Percentiles rank a stretch among this genome's conserved stretches.
Conservation (phyloP, 2,888 invertebrate genomes). For the Nysson spinosus region DNA sequence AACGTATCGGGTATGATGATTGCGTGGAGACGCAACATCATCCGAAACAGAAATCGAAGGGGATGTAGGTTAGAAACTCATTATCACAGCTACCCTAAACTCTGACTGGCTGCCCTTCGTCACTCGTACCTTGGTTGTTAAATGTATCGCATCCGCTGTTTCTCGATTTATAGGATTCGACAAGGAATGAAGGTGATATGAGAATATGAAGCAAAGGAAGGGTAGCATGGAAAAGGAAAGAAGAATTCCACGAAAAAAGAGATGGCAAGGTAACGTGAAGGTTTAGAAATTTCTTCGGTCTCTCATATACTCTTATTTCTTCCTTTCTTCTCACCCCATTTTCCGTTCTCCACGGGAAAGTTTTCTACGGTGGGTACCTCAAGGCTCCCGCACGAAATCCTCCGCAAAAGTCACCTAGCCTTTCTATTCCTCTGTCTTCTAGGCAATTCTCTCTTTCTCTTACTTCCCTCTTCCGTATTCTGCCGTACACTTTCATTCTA, state of each 20-base stretch:
- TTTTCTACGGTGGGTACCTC: constrained; percentile 49
- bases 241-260: background rate
- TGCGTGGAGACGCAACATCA: background rate
- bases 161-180: constrained; percentile 49
- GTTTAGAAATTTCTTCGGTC: constrained; percentile 47
- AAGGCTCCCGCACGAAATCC: constrained; percentile 29
- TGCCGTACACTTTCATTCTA: constrained; percentile 46
- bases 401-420: constrained; percentile 49
- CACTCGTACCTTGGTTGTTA: constrained; percentile 45
- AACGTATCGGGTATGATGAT: background rate
- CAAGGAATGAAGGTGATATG: constrained; percentile 7
- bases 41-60: too few relatives aligned
- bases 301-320: constrained; percentile 23
- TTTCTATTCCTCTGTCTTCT: constrained; percentile 33
- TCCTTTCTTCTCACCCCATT: constrained; percentile 27
- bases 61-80: constrained; percentile 32
- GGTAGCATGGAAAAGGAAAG: constrained; percentile 11
- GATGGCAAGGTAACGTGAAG: constrained; percentile 13
- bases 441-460: constrained; percentile 22
- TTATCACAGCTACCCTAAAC: constrained; percentile 46
- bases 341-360: constrained; percentile 44
- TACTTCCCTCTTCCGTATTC: constrained; percentile 21
- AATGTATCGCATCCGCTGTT: constrained; percentile 30
- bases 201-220: constrained; percentile 5
- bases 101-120: constrained; percentile 32